phyloP scores from a whole-genome alignment of 2,113 vertebrate genomes.

The Mixornis gularis region DNA sequence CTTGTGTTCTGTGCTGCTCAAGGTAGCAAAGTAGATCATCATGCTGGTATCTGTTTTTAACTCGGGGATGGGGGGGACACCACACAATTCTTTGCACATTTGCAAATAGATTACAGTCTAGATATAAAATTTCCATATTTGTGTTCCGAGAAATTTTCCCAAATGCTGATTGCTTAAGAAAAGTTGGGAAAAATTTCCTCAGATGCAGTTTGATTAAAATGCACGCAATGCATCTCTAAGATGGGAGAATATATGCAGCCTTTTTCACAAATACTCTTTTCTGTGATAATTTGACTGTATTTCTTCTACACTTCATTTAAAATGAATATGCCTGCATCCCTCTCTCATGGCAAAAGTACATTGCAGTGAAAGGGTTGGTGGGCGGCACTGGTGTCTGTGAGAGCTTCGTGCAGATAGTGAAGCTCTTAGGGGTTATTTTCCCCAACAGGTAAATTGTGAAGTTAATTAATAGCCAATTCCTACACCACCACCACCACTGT shows the following conservation, averaged over 20 bases:
- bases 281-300: background rate
- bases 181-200: background rate
- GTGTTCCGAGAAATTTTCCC: background rate
- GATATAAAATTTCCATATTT: background rate
- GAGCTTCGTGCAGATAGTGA: background rate
- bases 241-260: background rate
- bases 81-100: background rate
- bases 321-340: background rate
- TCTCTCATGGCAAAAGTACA: background rate
- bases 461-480: background rate
- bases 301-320: background rate
- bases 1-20: background rate
- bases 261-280: background rate
- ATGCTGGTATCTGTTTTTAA: background rate
- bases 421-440: background rate
- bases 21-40: background rate
- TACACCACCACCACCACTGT: rapidly evolving
- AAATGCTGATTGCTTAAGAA: background rate
- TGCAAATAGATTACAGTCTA: background rate
- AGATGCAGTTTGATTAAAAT: background rate
- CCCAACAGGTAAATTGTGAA: background rate
- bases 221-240: rapidly evolving
- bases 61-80: rapidly evolving
- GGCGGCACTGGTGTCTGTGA: background rate
- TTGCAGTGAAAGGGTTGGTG: background rate